Evolutionary conservation across 2,113 vertebrate genomes (phyloP).

Genomic region (Phrynosoma blainvillii): DNA sequence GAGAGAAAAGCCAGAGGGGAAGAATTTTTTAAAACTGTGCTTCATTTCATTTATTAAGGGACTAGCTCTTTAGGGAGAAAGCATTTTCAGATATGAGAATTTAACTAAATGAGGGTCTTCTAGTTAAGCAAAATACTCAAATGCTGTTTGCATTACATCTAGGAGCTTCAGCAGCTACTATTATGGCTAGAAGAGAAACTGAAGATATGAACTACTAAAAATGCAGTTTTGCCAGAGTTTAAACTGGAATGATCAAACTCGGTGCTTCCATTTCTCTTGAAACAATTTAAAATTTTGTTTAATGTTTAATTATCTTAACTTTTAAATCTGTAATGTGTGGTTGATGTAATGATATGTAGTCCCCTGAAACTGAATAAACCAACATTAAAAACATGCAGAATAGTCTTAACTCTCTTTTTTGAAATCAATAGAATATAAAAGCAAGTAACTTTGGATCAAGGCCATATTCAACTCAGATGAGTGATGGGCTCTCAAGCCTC

Average conservation of each 20-base stretch:
- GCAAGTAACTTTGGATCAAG: too few species aligned
- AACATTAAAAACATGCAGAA: not conserved
- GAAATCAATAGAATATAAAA: too few species aligned
- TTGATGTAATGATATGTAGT: not conserved
- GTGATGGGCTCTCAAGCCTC: too few species aligned
- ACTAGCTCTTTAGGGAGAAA: not conserved
- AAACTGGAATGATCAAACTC: conserved; percentile 36
- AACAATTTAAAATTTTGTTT: too few species aligned
- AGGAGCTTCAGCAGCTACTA: conserved; percentile 38
- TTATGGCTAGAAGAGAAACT: conserved; percentile 35
- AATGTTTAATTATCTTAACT: conserved; percentile 42
- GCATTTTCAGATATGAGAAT: not conserved
- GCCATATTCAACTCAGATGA: too few species aligned
- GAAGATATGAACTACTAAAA: conserved; percentile 37
- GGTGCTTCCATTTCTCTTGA: conserved; percentile 35
- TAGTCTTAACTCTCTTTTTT: too few species aligned
- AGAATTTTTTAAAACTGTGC: not conserved
- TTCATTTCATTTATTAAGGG: not conserved
- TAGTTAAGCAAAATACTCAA: too few species aligned
- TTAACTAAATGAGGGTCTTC: conserved; percentile 23
- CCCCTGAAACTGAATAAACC: not conserved
- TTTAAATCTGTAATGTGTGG: conserved; percentile 16
- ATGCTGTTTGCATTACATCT: conserved; percentile 24
- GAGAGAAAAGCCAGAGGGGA: conserved; percentile 9
- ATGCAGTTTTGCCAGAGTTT: conserved; percentile 22